Percentiles rank a stretch among this genome's conserved stretches.
Conservation (phyloP, 2,888 invertebrate species). For the Pseudanteris insignis region DNA sequence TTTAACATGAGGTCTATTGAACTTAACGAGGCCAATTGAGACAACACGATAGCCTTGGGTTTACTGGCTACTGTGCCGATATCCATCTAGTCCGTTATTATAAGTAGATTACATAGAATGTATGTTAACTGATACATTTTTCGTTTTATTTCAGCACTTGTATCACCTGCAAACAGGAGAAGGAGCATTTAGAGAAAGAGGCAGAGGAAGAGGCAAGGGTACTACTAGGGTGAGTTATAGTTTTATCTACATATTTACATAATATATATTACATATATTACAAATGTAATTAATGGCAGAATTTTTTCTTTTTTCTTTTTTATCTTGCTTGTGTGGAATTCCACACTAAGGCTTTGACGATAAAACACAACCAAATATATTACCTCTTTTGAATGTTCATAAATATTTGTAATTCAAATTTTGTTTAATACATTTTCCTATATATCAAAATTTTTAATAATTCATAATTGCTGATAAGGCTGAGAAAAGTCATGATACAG, state of each 20-base stretch:
- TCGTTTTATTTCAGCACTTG: slow-evolving; percentile 60
- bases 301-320: not conserved
- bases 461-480: slow-evolving; percentile 6
- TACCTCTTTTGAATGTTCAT: slow-evolving; percentile 11
- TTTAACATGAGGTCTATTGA: slow-evolving; percentile 59
- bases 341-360: no score
- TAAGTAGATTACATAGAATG: slow-evolving; percentile 30
- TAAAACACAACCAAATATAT: slow-evolving; percentile 20
- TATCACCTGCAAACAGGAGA: slow-evolving; percentile 65
- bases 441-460: slow-evolving; percentile 21
- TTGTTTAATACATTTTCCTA: slow-evolving; percentile 22
- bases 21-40: slow-evolving; percentile 62
- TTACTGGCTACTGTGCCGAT: slow-evolving; percentile 54
- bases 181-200: slow-evolving; percentile 63
- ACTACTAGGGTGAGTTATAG: slow-evolving; percentile 61
- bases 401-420: slow-evolving; percentile 33
- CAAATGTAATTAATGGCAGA: not conserved
- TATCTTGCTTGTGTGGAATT: not conserved
- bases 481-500: slow-evolving; percentile 12
- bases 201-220: slow-evolving; percentile 64
- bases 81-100: slow-evolving; percentile 45
- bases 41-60: slow-evolving; percentile 58
- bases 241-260: no score
- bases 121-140: slow-evolving; percentile 21
- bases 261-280: no score